Base-by-base conservation (phyloP, 2,113 vertebrate genomes). In the Sciurus niger region DNA sequence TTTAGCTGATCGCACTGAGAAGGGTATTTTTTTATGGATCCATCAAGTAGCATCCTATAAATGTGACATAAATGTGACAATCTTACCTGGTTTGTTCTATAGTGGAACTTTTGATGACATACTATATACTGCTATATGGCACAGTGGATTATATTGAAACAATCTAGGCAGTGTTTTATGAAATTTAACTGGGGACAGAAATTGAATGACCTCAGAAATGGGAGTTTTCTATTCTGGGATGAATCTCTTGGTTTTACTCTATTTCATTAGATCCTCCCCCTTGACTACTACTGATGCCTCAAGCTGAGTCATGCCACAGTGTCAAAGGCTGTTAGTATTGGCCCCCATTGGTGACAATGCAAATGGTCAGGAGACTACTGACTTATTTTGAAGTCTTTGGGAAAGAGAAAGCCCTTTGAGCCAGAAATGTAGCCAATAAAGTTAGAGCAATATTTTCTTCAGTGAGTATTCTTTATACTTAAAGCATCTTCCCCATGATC, bases 371-470 rank as follows among this genome's bases (percentile, higher is more conserved):
- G 46, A 95, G 79, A 83, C 37, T 37, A 11, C 1, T 89, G 87
- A 79, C 2, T 4, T 65, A 48, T 28, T 40, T 37, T 80, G 60
- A 60, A 92, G 70, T 80, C 79, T 83, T 22, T 73, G 67, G 46
- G n/a, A 68, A 79, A 60, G 12, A 91, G 70, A 77, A 70, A 53
- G 32, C 22, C 12, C 30, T 91, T 51, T 48, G 20, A 79, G 76
- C 83, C 3, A 2, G 70, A 95, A 84, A 32, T 79, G 67, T 8
- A 83, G n/a, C 34, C 65, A 11, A 4, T 53, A 67, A 40, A 48
- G 58, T 79, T 76, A 32, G 22, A 40, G 68, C 34, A 67, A 4
- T 94, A 68, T 93, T 97, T 91, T 79, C 87, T 82, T 34, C 18
- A 18, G 0, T 34, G 82, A 73, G 2, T 43, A n/a, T 76, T 92